These are phyloP conservation scores for Eumerus sabulonum DNA, from an alignment of 2,888 invertebrate genomes.

Conservation along the genomic window DNA sequence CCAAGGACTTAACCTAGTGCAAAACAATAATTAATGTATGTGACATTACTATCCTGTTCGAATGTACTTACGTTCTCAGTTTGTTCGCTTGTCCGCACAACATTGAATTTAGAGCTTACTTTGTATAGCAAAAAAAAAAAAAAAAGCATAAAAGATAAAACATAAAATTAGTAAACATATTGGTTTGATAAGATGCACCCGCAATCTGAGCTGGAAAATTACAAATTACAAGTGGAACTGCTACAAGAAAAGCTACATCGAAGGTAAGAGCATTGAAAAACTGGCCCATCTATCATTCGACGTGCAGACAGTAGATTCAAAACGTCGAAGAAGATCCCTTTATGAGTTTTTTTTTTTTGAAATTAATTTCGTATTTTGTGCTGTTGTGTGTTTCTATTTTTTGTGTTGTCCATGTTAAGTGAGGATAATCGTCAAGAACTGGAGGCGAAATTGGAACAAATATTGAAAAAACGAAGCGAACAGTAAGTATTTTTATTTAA, in stretches of 20 bases:
- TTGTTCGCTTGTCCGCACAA: slow-evolving; percentile 55
- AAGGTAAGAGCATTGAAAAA: slow-evolving; percentile 72
- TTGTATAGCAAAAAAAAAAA: slow-evolving; percentile 11
- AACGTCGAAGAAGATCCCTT: slow-evolving; percentile 15
- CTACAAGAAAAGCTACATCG: slow-evolving; percentile 77
- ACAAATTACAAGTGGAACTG: slow-evolving; percentile 78
- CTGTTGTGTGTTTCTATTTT: slow-evolving; percentile 35
- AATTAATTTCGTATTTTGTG: slow-evolving; percentile 51
- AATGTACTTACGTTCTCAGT: slow-evolving; percentile 55
- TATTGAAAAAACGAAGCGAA: slow-evolving; percentile 80
- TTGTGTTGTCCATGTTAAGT: slow-evolving; percentile 73
- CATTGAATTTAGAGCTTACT: slow-evolving; percentile 31
- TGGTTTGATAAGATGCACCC: slow-evolving; percentile 74
- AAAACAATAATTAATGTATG: slow-evolving; percentile 68
- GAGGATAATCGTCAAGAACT: slow-evolving; percentile 81
- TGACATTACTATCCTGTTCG: slow-evolving; percentile 52
- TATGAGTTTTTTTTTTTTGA: slow-evolving; percentile 17
- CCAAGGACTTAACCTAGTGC: slow-evolving; percentile 68
- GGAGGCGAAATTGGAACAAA: slow-evolving; percentile 81
- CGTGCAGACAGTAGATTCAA: background rate
- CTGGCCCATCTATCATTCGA: slow-evolving; percentile 14
- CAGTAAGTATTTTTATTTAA: slow-evolving; percentile 78
- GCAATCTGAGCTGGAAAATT: slow-evolving; percentile 78
- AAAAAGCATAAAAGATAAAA: slow-evolving; percentile 35
- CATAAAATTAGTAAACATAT: slow-evolving; percentile 14